These are phyloP conservation scores for Julus scandinavius DNA, from an alignment of 2,888 invertebrate species.

Conservation along the genomic window DNA sequence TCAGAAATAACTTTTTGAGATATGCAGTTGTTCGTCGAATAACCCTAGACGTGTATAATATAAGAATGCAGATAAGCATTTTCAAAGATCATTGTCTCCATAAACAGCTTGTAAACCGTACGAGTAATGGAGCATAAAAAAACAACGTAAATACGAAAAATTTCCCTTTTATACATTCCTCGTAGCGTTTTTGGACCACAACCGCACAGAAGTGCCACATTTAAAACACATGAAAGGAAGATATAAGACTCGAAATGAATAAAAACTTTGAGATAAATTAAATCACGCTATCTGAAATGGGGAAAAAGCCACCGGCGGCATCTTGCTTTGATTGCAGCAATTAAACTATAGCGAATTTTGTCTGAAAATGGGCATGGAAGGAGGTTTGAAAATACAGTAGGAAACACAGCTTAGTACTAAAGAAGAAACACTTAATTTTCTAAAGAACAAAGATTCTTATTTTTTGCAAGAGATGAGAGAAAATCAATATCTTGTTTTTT, in stretches of 20 bases:
- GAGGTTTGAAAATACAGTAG: background rate
- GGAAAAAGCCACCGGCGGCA: background rate
- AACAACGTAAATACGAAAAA: slow-evolving; percentile 3
- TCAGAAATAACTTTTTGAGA: background rate
- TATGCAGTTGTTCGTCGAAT: background rate
- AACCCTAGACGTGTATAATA: background rate
- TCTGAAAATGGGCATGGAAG: background rate
- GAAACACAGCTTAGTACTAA: background rate
- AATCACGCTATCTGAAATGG: slow-evolving; percentile 8
- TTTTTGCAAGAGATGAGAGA: background rate
- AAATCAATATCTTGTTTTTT: no score
- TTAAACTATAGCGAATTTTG: background rate
- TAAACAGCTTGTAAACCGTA: slow-evolving; percentile 44
- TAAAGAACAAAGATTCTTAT: background rate
- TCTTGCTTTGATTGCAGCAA: slow-evolving; percentile 28
- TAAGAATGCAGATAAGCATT: slow-evolving; percentile 17
- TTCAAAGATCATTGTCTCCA: slow-evolving; percentile 45
- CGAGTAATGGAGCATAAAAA: slow-evolving; percentile 43
- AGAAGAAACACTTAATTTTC: background rate
- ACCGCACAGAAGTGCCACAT: background rate
- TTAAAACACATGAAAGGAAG: slow-evolving; percentile 37
- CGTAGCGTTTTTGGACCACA: slow-evolving; percentile 15
- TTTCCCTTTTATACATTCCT: background rate
- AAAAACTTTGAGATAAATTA: background rate
- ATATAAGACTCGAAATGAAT: background rate